phyloP scores from a whole-genome alignment of 2,113 vertebrate genomes.

The Manacus vitellinus region DNA sequence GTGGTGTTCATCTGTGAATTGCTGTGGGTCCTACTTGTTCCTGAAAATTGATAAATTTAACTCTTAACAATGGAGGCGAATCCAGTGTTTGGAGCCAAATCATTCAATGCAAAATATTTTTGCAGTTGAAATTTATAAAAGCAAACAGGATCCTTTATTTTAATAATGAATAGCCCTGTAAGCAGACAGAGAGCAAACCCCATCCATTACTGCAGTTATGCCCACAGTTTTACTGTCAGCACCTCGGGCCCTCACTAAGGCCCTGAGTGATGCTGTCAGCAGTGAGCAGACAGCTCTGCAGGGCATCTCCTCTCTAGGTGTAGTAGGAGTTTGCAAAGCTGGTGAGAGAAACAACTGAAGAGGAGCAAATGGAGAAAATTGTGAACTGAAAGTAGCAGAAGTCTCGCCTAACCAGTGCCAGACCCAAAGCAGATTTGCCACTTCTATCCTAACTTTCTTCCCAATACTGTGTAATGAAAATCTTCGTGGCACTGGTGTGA shows the following conservation, averaged over 20 bases:
- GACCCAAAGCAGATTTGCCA: not conserved
- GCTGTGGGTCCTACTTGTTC: not conserved
- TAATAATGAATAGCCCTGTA: not conserved
- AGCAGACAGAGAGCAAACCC: not conserved
- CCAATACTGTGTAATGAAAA: not conserved
- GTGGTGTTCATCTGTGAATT: not conserved
- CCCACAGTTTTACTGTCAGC: not conserved
- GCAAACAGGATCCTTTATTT: not conserved
- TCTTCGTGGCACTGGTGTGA: not conserved
- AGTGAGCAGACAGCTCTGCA: not conserved
- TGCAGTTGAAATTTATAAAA: not conserved
- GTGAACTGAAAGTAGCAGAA: not conserved
- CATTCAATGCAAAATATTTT: not conserved
- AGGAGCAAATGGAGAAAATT: not conserved
- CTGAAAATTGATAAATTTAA: not conserved
- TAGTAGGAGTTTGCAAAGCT: not conserved
- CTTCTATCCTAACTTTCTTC: not conserved
- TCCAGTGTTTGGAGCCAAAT: not conserved
- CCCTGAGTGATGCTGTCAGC: not conserved
- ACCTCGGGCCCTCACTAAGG: not conserved
- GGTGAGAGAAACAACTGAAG: not conserved
- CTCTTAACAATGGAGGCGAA: not conserved
- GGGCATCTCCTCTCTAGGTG: not conserved
- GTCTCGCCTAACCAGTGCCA: not conserved
- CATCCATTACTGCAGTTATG: not conserved